Base-by-base conservation (phyloP, 2,113 vertebrate genomes). In the Delphinus delphis region DNA sequence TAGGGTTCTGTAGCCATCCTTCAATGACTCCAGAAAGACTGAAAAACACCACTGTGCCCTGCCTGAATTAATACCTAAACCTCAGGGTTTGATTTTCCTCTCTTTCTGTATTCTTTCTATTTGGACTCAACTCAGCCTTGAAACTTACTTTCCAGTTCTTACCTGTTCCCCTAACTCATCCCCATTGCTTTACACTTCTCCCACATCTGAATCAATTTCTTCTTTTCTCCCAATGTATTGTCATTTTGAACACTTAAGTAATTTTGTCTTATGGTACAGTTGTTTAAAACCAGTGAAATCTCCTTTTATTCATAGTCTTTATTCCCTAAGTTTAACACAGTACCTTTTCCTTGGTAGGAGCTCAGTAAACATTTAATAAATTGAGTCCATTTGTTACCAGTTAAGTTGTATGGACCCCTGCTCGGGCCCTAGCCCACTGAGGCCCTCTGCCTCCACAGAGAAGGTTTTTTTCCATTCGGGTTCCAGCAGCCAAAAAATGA, bases 21-120 rank as follows among this genome's bases (percentile, higher is more conserved):
- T 80, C 44, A 53, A 0, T 63, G 67, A 14, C 77, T 86, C 31
- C 38, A 73, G 25, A 65, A 89, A 76, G 60, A 79, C 44, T 90
- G 28, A 44, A 55, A 68, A 90, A 62, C 7, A 73, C 8, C 77
- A 31, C 12, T 90, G 14, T 55, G 6, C 38, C 15, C 55, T 84
- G 25, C 44, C 63, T 41, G 21, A 88, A 47, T 96, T 38, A 76
- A 65, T 93, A 31, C 36, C 50, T n/a, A 38, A 71, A 20, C 36
- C 58, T 80, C 70, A 74, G 68, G 36, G 33, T 79, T 93, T 93
- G 36, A 28, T 63, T 96, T 94, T 94, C 70, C 50, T 81, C 25
- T 58, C 12, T 13, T 81, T 28, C 71, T 80, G 31, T 55, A 36
- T 84, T 92, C 71, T 92, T 93, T 89, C 33, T 74, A 18, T 90